Percentiles rank a stretch among this genome's conserved stretches.
Evolutionary conservation across 2,888 invertebrate species (phyloP).

Genomic region (Phlogophora meticulosa): DNA sequence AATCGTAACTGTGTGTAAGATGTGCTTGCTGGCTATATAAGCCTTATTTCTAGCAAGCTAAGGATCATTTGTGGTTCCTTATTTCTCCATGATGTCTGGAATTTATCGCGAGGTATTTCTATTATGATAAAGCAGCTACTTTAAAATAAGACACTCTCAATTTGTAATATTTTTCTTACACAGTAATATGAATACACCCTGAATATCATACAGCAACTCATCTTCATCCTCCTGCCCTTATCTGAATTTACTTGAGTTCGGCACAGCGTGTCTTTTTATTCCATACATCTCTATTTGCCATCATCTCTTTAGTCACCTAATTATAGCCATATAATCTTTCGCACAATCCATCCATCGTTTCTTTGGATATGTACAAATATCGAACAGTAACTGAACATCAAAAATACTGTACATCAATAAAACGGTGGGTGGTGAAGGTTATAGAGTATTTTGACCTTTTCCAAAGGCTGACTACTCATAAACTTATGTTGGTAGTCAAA

Average conservation of each 20-base stretch:
- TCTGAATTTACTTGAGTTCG: too few species aligned
- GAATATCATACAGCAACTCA: too few species aligned
- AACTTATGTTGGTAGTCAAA: neutral
- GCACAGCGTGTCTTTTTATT: too few species aligned
- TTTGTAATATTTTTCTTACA: neutral
- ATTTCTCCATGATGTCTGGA: slow-evolving; percentile 1
- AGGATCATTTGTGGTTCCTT: neutral
- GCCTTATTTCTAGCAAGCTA: neutral
- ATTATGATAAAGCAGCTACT: neutral
- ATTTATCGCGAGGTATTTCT: neutral
- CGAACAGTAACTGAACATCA: neutral
- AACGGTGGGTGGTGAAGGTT: neutral
- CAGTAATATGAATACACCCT: too few species aligned
- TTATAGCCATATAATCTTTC: too few species aligned
- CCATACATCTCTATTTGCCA: too few species aligned
- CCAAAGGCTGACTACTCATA: neutral
- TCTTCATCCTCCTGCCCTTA: too few species aligned
- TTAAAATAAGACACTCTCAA: neutral
- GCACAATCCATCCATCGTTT: too few species aligned
- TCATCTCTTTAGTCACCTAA: too few species aligned
- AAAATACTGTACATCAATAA: slow-evolving; percentile 4
- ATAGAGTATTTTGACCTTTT: neutral
- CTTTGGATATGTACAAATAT: too few species aligned
- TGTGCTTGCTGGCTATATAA: slow-evolving; percentile 5
- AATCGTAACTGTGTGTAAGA: slow-evolving; percentile 33